Evolutionary conservation across 2,797 vertebrate species (phyloP).

Genomic region (Hafferia zeledoni): DNA sequence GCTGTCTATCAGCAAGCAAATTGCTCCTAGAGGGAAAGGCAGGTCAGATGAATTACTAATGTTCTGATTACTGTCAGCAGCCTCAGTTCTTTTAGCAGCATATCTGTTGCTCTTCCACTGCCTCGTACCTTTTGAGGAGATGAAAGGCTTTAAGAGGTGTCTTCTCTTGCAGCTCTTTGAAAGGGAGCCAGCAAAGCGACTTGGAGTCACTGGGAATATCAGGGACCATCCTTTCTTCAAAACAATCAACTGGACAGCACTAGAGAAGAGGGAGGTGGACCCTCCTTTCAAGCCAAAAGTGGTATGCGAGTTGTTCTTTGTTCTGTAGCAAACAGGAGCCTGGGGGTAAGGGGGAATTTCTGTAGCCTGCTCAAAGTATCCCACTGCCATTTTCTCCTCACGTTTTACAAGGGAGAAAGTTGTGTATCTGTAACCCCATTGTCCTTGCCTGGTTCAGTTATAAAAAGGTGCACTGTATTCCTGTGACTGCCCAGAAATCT

Average conservation of each 20-base stretch:
- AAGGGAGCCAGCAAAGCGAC: slow-evolving; percentile 85
- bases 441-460: not conserved
- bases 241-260: slow-evolving; percentile 87
- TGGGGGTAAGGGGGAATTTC: not conserved
- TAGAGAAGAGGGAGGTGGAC: slow-evolving; percentile 85
- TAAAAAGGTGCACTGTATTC: not conserved
- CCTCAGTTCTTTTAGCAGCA: not conserved
- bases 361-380: not conserved
- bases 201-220: slow-evolving; percentile 90
- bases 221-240: slow-evolving; percentile 90
- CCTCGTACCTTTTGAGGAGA: not conserved
- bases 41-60: not conserved
- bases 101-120: not conserved
- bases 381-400: not conserved
- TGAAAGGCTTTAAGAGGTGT: not conserved
- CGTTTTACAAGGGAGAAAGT: not conserved
- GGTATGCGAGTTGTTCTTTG: slow-evolving; percentile 78
- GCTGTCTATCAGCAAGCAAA: not conserved
- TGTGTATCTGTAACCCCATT: not conserved
- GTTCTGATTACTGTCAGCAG: not conserved
- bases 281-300: slow-evolving; percentile 98
- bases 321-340: not conserved
- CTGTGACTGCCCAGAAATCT: not conserved
- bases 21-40: not conserved
- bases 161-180: slow-evolving; percentile 87